Evolutionary conservation across 92 coral and sea anemone species (phyloP).

Genomic region (Zoanthus gigantus): DNA sequence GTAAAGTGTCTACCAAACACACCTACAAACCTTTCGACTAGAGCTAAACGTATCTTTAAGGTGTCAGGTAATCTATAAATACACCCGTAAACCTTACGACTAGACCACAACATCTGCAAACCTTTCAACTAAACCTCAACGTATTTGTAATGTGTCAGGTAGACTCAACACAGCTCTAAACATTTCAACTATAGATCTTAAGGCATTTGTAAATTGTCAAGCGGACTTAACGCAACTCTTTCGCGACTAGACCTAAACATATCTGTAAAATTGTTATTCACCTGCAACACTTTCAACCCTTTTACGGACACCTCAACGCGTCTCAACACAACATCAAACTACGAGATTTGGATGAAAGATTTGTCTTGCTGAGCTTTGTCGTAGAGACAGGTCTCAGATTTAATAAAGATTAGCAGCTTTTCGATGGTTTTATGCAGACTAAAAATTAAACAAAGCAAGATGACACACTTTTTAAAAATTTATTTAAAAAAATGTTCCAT

Average conservation of each 20-base stretch:
- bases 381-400: not conserved
- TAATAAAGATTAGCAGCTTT: not conserved
- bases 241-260: no score
- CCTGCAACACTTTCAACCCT: no score
- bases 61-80: no score
- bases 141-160: not conserved
- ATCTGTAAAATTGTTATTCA: no score
- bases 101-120: not conserved
- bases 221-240: no score
- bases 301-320: no score
- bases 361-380: no score
- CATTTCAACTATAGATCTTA: not conserved
- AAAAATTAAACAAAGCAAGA: not conserved
- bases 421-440: not conserved
- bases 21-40: no score
- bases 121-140: not conserved
- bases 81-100: not conserved
- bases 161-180: not conserved
- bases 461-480: slow-evolving; percentile 1
- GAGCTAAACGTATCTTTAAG: no score
- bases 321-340: no score
- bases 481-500: slow-evolving; percentile 10
- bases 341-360: no score
- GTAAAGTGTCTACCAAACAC: not conserved
- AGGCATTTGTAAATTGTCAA: no score